Evolutionary conservation across 1,140 invertebrate genomes (phyloP), one percentile per base, ranked within the genome.

Genomic region (Medauroidea extradentata): DNA sequence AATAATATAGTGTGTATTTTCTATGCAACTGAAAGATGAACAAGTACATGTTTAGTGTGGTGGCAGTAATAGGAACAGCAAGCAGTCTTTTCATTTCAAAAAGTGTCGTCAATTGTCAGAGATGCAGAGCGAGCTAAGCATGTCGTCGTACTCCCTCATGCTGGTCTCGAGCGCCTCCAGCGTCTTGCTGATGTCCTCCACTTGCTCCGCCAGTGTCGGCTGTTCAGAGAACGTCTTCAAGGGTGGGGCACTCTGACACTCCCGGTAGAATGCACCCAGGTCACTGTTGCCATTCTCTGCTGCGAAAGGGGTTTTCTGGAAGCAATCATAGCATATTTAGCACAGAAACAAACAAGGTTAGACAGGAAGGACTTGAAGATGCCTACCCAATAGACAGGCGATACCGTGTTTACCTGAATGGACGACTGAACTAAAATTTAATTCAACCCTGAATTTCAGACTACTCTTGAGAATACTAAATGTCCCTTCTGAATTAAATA

Each of bases 161-260:
- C 84, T 84, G 1, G 81, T 84, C 74, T 93, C 89, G 69, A 89
- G 91, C 46, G 78, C 81, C 67, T 87, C 83, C 54, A 93, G 68
- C 68, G 90, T 87, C 66, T 84, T 81, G 2, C 85, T 84, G 7
- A 92, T 73, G 66, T 88, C 84, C 42, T 83, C 81, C 13, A 87
- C 75, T 70, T 86, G 82, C 50, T 86, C 84, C 5, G 75, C 76
- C 4, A 85, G 66, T 18, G 80, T 81, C 43, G 79, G 76, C 57
- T 85, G 75, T 59, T 86, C 81, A 51, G 68, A 77, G 64, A 85
- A 87, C 13, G 83, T 80, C 38, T 83, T 79, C 25, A 91, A 73
- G 29, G 83, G 83, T 0, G 88, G 89, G 5, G 89, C 89, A 66
- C 80, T 81, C 72, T 90, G 87, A 73, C 88, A 91, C 66, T 91